A percentile compares a stretch with the other conserved stretches of the same genome.
phyloP scores from a whole-genome alignment of 1,140 invertebrate species.

The Sitophilus oryzae region DNA sequence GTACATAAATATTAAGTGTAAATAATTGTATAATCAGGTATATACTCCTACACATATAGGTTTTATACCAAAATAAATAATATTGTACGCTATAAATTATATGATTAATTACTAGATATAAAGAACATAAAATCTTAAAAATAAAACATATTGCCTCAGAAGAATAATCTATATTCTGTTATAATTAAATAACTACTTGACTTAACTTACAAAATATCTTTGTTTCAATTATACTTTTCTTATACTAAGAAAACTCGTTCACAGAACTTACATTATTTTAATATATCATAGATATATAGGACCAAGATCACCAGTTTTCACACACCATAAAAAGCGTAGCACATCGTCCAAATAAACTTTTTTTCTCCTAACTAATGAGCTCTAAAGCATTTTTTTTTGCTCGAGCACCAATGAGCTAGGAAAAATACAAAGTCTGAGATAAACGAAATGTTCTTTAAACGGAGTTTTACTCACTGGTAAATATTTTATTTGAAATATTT shows the following conservation, averaged over 20 bases:
- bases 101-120: too few relatives aligned
- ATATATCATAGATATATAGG: slow-evolving; percentile 97
- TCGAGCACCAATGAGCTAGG: slow-evolving; percentile 32
- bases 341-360: neutral
- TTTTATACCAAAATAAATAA: too few relatives aligned
- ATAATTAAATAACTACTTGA: too few relatives aligned
- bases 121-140: too few relatives aligned
- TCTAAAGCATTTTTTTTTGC: slow-evolving; percentile 29
- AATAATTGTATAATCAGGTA: too few relatives aligned
- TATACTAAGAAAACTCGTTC: slow-evolving; percentile 51
- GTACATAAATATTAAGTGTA: too few relatives aligned
- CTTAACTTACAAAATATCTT: too few relatives aligned
- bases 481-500: slow-evolving; percentile 37
- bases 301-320: slow-evolving; percentile 67
- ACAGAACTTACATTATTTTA: slow-evolving; percentile 81
- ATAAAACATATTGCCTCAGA: too few relatives aligned
- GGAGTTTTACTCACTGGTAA: slow-evolving; percentile 37
- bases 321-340: slow-evolving; percentile 17
- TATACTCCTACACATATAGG: too few relatives aligned
- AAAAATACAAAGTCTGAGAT: neutral
- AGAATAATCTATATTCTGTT: too few relatives aligned
- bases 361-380: slow-evolving; percentile 28
- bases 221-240: neutral
- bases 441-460: slow-evolving; percentile 4
- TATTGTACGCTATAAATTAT: too few relatives aligned